phyloP scores from a whole-genome alignment of 1,140 invertebrate species.

The Heliconius eleuchia region DNA sequence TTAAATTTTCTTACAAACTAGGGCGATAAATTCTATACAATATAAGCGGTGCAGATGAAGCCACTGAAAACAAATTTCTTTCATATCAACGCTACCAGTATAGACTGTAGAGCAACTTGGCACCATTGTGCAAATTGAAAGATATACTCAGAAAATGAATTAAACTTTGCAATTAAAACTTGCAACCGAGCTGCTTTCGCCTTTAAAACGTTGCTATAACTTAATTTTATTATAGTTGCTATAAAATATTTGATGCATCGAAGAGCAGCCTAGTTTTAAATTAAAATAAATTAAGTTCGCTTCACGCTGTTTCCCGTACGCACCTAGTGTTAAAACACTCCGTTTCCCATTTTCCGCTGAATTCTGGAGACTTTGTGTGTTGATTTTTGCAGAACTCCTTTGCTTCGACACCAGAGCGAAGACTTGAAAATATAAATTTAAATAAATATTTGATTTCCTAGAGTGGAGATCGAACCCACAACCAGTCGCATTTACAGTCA shows the following conservation, averaged over 20 bases:
- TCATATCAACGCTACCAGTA: slow-evolving; percentile 3
- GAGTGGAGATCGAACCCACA: no score
- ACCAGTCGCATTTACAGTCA: no score
- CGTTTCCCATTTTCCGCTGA: no score
- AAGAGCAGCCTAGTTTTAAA: not conserved
- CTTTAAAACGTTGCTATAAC: slow-evolving; percentile 25
- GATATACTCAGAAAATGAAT: slow-evolving; percentile 54
- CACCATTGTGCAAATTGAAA: slow-evolving; percentile 25
- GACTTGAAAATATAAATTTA: no score
- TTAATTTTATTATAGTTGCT: not conserved
- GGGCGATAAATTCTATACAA: not conserved
- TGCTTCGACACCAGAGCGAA: no score
- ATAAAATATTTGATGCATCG: slow-evolving; percentile 10
- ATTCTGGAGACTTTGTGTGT: no score
- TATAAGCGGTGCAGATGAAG: not conserved
- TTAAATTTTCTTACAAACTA: not conserved
- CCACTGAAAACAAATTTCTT: slow-evolving; percentile 10
- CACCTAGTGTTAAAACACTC: no score
- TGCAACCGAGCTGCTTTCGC: slow-evolving; percentile 27
- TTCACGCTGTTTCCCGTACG: no score
- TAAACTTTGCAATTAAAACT: slow-evolving; percentile 62
- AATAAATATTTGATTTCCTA: no score
- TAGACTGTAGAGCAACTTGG: slow-evolving; percentile 6
- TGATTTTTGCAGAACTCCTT: no score
- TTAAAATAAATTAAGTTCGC: no score